Base-by-base conservation (phyloP, 1,140 invertebrate genomes). In the Drosophila orena region DNA sequence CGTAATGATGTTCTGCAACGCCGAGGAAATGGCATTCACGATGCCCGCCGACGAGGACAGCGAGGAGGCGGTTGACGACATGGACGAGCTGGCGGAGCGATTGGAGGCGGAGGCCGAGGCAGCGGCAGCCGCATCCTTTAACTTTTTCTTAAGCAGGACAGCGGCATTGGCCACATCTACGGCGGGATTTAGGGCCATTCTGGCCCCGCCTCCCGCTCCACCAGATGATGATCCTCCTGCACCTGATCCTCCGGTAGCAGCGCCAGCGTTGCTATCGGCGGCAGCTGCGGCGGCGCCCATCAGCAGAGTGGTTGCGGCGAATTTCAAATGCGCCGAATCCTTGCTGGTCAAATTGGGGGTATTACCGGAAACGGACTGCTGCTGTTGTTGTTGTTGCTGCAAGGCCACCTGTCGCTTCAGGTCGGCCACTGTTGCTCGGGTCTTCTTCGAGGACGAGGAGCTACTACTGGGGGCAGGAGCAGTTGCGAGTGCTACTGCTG, bases 41-140 rank as follows among this genome's bases (percentile, higher is more conserved):
- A 90, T 73, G 15, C 81, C 90, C 34, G 70, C 83, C 53, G 90
- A 89, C 11, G 90, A 81, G 24, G 91, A 89, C 12, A 91, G 38
- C 15, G 91, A 91, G 11, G 91, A 89, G 57, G 91, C 84, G 73
- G 81, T 90, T 24, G 85, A 88, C 46, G 89, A 91, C 35, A 89
- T 62, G 30, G 86, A 78, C 15, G 91, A 86, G 12, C 81, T 79
- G 46, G 77, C 78, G 7, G 90, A 91, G 35, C 80, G 74, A 70
- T 89, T 80, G 20, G 70, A 65, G n/a, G 79, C 72, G 20, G 74
- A 56, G 2, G 78, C 86, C 17, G 71, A 71, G 7, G 69, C 78
- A 22, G 68, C 69, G 14, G 79, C 83, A 11, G 80, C 80, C 17
- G 81, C 81, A 38, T 85, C 79, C 50, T 91, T 91, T 24, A 91